A percentile compares a stretch with the other conserved stretches of the same genome.
phyloP scores from a whole-genome alignment of 2,888 invertebrate genomes.

The Microctonus brassicae region DNA sequence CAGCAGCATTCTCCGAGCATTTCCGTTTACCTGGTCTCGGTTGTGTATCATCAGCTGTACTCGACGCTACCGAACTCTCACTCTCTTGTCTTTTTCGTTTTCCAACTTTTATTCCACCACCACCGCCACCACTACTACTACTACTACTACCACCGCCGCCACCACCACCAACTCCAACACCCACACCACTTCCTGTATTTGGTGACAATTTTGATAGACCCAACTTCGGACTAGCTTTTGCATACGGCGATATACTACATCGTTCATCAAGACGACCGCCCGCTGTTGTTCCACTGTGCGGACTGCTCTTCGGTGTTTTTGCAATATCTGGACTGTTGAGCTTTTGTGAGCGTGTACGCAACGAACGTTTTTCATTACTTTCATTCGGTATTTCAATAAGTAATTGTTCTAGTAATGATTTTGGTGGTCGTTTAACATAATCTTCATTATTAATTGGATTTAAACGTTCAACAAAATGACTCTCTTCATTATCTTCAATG shows the following conservation, averaged over 20 bases:
- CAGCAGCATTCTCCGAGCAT: slow-evolving; percentile 75
- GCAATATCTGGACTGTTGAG: slow-evolving; percentile 66
- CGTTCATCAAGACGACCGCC: slow-evolving; percentile 56
- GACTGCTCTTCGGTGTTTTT: slow-evolving; percentile 65
- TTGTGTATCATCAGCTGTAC: slow-evolving; percentile 73
- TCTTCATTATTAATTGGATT: slow-evolving; percentile 61
- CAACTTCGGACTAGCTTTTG: slow-evolving; percentile 68
- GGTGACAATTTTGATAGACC: slow-evolving; percentile 50
- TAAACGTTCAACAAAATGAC: slow-evolving; percentile 61
- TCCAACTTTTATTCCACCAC: slow-evolving; percentile 60
- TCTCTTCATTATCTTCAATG: slow-evolving; percentile 65
- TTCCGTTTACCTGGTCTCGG: slow-evolving; percentile 73
- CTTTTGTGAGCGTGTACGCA: slow-evolving; percentile 66
- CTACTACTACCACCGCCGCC: no score
- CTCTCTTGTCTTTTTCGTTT: slow-evolving; percentile 84
- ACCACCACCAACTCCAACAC: slow-evolving; percentile 39
- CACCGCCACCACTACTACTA: slow-evolving; percentile 30
- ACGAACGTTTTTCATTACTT: slow-evolving; percentile 71
- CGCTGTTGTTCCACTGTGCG: slow-evolving; percentile 56
- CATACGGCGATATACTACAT: slow-evolving; percentile 67
- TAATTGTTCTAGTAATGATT: slow-evolving; percentile 81
- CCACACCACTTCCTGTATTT: slow-evolving; percentile 41
- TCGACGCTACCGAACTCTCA: slow-evolving; percentile 83
- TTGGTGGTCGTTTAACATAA: slow-evolving; percentile 61
- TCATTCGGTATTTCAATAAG: slow-evolving; percentile 86